phyloP scores from a whole-genome alignment of 2,113 vertebrate genomes.

The Misgurnus anguillicaudatus region DNA sequence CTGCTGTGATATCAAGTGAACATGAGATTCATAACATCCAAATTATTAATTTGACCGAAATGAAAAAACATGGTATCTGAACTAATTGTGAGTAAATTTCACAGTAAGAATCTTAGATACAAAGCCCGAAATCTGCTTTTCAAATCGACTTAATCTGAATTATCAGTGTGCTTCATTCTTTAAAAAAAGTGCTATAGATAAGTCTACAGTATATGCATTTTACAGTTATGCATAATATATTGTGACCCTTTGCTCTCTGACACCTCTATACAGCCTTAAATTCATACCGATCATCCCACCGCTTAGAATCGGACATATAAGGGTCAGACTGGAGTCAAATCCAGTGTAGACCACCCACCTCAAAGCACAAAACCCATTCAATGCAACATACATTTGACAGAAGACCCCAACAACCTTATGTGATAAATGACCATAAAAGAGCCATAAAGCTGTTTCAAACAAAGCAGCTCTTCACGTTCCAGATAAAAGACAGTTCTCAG shows the following conservation, averaged over 20 bases:
- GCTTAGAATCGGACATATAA: conserved; percentile 47
- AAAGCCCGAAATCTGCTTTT: no score
- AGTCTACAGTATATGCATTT: background rate
- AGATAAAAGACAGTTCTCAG: conserved; percentile 57
- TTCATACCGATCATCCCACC: conserved; percentile 57
- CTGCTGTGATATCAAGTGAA: background rate
- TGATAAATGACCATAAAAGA: conserved; percentile 61
- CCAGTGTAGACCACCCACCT: conserved; percentile 71
- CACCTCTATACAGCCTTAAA: conserved; percentile 58
- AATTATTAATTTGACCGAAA: background rate
- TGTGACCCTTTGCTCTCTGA: conserved; percentile 61
- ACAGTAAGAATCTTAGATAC: background rate
- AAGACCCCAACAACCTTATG: conserved; percentile 34
- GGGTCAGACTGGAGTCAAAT: conserved; percentile 66
- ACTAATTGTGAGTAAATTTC: background rate
- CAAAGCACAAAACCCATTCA: conserved; percentile 56
- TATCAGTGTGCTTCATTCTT: background rate
- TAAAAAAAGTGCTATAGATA: no score
- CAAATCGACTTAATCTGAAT: background rate
- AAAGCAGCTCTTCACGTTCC: conserved; percentile 53
- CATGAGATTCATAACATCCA: background rate
- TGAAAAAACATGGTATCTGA: background rate
- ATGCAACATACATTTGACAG: conserved; percentile 39
- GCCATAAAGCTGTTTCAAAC: conserved; percentile 63
- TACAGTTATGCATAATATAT: conserved; percentile 59